Percentiles rank a stretch among this genome's conserved stretches.
Evolutionary conservation across 2,113 vertebrate species (phyloP).

Genomic region (Aptenodytes forsteri): DNA sequence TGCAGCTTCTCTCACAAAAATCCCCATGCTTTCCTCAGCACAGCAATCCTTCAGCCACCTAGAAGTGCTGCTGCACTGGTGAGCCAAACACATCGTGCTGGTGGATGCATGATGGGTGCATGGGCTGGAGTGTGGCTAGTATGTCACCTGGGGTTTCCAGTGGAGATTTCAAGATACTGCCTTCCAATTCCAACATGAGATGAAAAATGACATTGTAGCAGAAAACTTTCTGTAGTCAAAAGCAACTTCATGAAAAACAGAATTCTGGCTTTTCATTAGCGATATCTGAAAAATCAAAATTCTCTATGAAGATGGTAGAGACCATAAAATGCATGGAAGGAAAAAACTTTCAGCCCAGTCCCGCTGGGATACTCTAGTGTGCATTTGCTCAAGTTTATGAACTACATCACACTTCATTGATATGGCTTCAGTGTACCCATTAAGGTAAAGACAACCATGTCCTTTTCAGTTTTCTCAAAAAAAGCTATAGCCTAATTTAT

Average conservation of each 20-base stretch:
- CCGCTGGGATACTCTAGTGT: background rate
- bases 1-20: background rate
- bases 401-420: background rate
- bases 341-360: background rate
- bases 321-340: background rate
- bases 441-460: background rate
- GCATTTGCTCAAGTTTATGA: background rate
- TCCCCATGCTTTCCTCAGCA: fast-evolving
- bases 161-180: background rate
- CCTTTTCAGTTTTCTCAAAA: background rate
- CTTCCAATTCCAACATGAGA: background rate
- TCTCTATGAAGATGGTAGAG: background rate
- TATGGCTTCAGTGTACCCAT: background rate
- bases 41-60: background rate
- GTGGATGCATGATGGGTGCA: fast-evolving
- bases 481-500: background rate
- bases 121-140: background rate
- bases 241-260: background rate
- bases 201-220: background rate
- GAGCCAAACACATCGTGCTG: fast-evolving
- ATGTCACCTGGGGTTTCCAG: background rate
- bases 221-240: background rate
- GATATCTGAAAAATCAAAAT: background rate
- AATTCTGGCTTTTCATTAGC: background rate
- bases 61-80: background rate